Conservation (phyloP, 2,888 invertebrate genomes). For the Altica lythri region DNA sequence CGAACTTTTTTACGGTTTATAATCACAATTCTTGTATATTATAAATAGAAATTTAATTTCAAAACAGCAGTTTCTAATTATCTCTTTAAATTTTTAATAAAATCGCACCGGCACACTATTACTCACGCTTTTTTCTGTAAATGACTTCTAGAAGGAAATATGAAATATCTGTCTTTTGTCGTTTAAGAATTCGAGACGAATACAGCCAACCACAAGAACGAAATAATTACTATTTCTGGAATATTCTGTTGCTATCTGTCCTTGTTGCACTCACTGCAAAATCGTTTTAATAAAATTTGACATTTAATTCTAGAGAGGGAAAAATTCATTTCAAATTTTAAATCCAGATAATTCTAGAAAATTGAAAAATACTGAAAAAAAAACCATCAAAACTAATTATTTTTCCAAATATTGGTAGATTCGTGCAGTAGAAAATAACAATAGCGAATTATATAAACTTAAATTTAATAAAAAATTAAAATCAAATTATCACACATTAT, state of each 20-base stretch:
- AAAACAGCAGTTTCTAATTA: constrained; percentile 3
- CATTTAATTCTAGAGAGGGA: no score
- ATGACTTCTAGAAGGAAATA: constrained; percentile 13
- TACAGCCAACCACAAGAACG: constrained; percentile 24
- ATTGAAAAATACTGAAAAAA: no score
- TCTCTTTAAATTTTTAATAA: constrained; percentile 11
- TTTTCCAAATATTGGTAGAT: no score
- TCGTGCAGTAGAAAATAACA: no score
- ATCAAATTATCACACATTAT: no score
- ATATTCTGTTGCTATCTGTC: constrained; percentile 23
- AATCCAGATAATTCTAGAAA: no score
- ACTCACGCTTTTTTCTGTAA: constrained; percentile 19
- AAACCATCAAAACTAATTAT: no score
- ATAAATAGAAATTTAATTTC: constrained; percentile 14
- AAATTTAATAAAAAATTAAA: no score
- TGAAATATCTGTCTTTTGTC: constrained; percentile 27
- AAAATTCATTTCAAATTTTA: no score
- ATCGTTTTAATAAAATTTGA: background rate
- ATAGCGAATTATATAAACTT: no score
- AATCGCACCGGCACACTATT: constrained; percentile 31
- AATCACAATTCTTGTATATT: constrained; percentile 11
- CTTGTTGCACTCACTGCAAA: background rate
- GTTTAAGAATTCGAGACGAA: constrained; percentile 5
- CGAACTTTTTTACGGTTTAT: constrained; percentile 58
- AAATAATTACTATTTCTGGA: constrained; percentile 29